Evolutionary conservation across 1,140 invertebrate species (phyloP), one percentile per base, ranked within the genome.

Genomic region (Rhizoglyphus robini): DNA sequence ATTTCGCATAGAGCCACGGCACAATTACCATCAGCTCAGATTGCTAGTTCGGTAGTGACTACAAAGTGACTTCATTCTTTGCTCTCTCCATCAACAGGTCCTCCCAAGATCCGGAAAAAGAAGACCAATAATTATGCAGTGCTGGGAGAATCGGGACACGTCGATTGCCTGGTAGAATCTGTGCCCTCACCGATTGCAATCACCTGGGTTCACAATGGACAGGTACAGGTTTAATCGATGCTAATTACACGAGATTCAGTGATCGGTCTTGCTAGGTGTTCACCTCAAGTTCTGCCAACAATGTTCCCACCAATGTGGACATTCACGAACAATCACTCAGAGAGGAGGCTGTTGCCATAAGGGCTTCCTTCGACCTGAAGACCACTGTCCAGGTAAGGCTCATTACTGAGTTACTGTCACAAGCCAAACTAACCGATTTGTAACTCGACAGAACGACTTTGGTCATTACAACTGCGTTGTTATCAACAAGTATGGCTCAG

Each of bases 121-220:
- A 34, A 60, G 15, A 51, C 15, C 27, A 15, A 27, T 60, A 29
- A 29, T 29, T 90, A 88, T 70, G 90, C 90, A 0, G 80, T 83
- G 1, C 81, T 83, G 69, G 87, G 87, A 0, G 87, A 88, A 71
- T 83, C 82, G 1, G 86, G 87, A 1, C 81, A 86, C 74, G 82
- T 96, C n/a, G 90, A 93, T 77, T 96, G 93, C 75, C 80, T 85
- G 30, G 88, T 88, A 1, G 84, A 87, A 71, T 87, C 90, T 25
- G 85, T 96, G 65, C 92, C 92, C 20, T 84, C 84, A 71, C 88
- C 91, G 4, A 85, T 88, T 68, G 81, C 83, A 51, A 86, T 95
- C 31, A 67, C 68, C 29, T 79, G 76, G 77, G 86, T 82, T n/a
- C 90, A 86, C 72, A 84, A 85, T 71, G 88, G 87, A 51, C 83